Percentiles rank a stretch among this genome's conserved stretches.
Conservation (phyloP, 2,113 vertebrate genomes). For the Sialia sialis region DNA sequence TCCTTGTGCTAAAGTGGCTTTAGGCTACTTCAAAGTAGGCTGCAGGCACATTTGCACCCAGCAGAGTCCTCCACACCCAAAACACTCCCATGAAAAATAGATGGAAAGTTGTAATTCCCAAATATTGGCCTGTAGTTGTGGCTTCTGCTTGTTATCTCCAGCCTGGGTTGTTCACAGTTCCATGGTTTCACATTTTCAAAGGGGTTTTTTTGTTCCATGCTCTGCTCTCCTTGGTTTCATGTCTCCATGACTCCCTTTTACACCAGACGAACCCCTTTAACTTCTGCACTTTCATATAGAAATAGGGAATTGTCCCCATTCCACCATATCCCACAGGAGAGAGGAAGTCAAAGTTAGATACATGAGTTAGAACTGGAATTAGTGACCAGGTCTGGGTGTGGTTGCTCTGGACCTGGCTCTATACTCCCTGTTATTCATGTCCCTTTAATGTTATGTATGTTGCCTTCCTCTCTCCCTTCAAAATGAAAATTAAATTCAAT, state of each 20-base stretch:
- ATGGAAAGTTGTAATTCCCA: not conserved
- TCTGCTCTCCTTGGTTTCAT: fast-evolving
- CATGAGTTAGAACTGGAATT: not conserved
- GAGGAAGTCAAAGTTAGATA: fast-evolving
- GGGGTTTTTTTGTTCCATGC: fast-evolving
- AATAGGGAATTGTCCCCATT: not conserved
- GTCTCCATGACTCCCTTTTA: not conserved
- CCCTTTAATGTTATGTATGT: fast-evolving
- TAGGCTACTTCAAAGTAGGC: not conserved
- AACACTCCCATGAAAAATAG: not conserved
- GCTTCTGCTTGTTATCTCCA: not conserved
- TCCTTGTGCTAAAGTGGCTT: not conserved
- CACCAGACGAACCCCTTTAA: not conserved
- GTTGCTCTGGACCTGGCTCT: not conserved
- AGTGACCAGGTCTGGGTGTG: fast-evolving
- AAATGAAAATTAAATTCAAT: not conserved
- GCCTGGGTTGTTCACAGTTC: not conserved
- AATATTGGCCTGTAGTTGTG: too few relatives aligned
- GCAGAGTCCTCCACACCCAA: not conserved
- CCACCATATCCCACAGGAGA: fast-evolving
- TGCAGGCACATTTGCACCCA: not conserved
- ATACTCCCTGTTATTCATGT: fast-evolving
- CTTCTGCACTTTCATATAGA: not conserved
- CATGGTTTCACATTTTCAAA: not conserved
- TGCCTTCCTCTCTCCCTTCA: not conserved